Conservation (phyloP, 2,113 vertebrate species). For the Hippocampus abdominalis region DNA sequence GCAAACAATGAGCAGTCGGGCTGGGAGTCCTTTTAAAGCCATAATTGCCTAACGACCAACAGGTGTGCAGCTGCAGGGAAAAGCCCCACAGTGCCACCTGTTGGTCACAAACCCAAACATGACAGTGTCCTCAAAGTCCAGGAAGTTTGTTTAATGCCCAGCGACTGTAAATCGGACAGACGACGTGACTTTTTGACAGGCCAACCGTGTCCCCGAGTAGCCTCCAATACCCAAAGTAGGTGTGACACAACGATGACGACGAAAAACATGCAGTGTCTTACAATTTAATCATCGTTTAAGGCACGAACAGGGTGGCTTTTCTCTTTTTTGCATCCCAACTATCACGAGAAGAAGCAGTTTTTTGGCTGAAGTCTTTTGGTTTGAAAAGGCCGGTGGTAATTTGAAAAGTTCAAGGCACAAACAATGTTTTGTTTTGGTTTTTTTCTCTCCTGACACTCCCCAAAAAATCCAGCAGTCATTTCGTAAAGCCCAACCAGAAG, state of each 20-base stretch:
- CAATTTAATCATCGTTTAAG: constrained; percentile 20
- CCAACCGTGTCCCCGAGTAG: constrained; percentile 16
- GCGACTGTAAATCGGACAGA: constrained; percentile 7
- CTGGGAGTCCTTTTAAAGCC: too few species aligned
- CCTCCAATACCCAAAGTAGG: neutral
- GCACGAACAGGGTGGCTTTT: constrained; percentile 12
- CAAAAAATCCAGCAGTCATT: neutral
- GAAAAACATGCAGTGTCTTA: neutral
- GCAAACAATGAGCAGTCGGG: too few species aligned
- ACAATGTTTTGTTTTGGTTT: neutral
- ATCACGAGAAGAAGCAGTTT: too few species aligned
- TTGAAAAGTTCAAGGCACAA: constrained; percentile 34
- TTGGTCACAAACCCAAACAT: too few species aligned
- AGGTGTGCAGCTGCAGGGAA: too few species aligned
- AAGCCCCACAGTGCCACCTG: too few species aligned
- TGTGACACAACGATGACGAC: neutral
- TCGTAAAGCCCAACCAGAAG: neutral
- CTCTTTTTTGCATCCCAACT: neutral
- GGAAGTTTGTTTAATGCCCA: neutral
- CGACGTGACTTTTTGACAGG: constrained; percentile 34
- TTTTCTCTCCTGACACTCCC: constrained; percentile 1
- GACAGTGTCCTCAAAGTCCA: constrained; percentile 22
- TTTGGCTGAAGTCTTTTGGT: neutral
- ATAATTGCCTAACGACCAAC: too few species aligned
- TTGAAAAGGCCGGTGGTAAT: neutral